Base-by-base conservation (phyloP, 2,888 invertebrate genomes). In the Escarpia spicata region DNA sequence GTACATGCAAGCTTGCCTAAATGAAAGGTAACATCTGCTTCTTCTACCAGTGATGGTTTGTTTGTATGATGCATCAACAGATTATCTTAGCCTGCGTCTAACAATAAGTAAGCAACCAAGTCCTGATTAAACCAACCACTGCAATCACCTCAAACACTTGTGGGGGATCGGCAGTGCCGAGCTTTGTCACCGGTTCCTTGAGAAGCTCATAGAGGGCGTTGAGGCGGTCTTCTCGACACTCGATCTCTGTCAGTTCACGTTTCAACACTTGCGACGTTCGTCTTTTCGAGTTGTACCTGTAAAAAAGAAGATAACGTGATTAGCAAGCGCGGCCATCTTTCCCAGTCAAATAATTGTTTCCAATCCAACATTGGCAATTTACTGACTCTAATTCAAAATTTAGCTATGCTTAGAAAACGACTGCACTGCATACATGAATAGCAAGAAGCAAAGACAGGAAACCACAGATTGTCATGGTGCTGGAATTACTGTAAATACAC, bases 161-260 rank as follows among this genome's bases (percentile, higher is more conserved):
- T 8, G 95, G 95, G 12, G 95, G 95, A 58, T 94, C 93, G 44
- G 94, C 94, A 26, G 94, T 94, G 37, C 95, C 95, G 8, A 96
- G 94, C 19, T 92, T 93, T 26, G 93, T 92, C 12, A 96, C 92
- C 0, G 95, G 95, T 45, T 94, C 92, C 43, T 94, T 92, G 9
- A 96, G 94, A 3, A 98, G 97, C 95, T 98, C 98, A 4, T 98
- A 97, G 96, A 98, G 98, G 95, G 97, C 98, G 93, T 98, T 97
- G 96, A 98, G 97, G 96, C 98, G 98, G 93, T 98, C 97, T 96
- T 99, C 98, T 94, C 98, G 97, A 95, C 98, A 98, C 94, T 98
- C 97, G 93, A 98, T 96, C 95, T 98, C 98, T 95, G 98, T 97
- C 91, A 98, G 96, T 96, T 98, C 98, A 95, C 98, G 98, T 93